Conservation (phyloP, 2,888 invertebrate species). For the Scrobipalpa atriplicella region DNA sequence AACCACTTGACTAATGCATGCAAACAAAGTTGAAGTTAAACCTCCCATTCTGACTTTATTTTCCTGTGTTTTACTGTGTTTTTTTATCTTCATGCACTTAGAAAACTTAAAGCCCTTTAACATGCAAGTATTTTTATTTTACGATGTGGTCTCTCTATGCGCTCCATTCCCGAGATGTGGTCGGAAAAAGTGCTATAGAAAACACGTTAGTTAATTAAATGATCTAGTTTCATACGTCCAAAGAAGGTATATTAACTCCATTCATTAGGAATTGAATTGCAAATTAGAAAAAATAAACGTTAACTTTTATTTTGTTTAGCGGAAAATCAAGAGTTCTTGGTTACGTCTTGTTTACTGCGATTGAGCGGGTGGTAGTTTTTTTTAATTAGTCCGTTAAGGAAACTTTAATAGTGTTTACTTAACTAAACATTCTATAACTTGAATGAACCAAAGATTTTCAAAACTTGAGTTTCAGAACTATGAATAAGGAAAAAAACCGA, state of each 20-base stretch:
- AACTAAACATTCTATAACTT: too few species aligned
- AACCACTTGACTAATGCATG: neutral
- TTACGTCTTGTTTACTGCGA: constrained; percentile 13
- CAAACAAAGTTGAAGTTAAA: constrained; percentile 9
- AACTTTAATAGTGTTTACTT: too few species aligned
- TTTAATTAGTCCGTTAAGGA: neutral
- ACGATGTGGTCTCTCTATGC: constrained; percentile 17
- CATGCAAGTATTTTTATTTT: constrained; percentile 28
- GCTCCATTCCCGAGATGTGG: constrained; percentile 13
- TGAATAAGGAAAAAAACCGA: too few species aligned
- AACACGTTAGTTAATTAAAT: constrained; percentile 43
- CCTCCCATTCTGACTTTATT: constrained; percentile 7
- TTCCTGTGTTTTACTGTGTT: constrained; percentile 2
- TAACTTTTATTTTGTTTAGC: neutral
- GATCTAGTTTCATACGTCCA: constrained; percentile 42
- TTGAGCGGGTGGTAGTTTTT: neutral
- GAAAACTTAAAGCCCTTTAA: neutral
- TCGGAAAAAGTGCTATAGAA: constrained; percentile 31
- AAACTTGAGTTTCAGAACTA: too few species aligned
- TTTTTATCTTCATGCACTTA: neutral
- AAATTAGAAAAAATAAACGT: constrained; percentile 20
- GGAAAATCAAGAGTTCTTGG: neutral
- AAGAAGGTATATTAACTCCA: constrained; percentile 43
- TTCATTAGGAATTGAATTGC: constrained; percentile 43
- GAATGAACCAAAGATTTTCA: too few species aligned